Evolutionary conservation across 1,140 invertebrate genomes (phyloP).

Genomic region (Apocrypta bakeri): DNA sequence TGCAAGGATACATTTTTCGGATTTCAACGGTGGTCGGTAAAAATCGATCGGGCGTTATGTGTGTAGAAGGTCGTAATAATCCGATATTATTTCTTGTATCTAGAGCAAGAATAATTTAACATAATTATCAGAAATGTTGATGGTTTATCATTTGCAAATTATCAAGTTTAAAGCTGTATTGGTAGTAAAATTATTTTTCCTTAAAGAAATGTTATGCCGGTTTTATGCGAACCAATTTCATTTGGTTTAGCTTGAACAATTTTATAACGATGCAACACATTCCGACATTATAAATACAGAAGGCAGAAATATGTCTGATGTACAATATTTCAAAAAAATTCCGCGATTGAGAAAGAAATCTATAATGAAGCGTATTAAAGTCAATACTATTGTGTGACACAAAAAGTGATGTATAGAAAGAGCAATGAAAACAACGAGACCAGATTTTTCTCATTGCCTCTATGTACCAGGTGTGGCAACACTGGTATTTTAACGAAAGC

Average conservation of each 20-base stretch:
- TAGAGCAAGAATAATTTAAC: too few species aligned
- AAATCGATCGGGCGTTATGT: not conserved
- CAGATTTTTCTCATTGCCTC: not conserved
- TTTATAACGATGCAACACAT: not conserved
- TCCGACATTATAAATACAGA: not conserved
- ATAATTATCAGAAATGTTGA: too few species aligned
- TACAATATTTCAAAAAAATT: not conserved
- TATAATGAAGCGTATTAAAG: not conserved
- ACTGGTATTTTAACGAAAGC: conserved; percentile 44
- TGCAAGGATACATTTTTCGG: not conserved
- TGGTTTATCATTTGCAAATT: not conserved
- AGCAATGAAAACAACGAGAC: not conserved
- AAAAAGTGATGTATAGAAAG: not conserved
- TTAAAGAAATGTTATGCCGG: too few species aligned
- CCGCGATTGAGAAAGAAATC: not conserved
- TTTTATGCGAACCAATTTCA: too few species aligned
- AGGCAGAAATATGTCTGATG: not conserved
- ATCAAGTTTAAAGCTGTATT: not conserved
- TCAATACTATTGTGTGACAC: not conserved
- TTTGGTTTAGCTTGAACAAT: not conserved
- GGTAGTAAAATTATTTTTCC: too few species aligned
- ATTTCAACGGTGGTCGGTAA: not conserved
- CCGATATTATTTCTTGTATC: not conserved
- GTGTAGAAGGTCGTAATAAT: too few species aligned
- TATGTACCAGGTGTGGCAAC: not conserved